Evolutionary conservation across 2,888 invertebrate species (phyloP).

Genomic region (Galerucella nymphaeae): DNA sequence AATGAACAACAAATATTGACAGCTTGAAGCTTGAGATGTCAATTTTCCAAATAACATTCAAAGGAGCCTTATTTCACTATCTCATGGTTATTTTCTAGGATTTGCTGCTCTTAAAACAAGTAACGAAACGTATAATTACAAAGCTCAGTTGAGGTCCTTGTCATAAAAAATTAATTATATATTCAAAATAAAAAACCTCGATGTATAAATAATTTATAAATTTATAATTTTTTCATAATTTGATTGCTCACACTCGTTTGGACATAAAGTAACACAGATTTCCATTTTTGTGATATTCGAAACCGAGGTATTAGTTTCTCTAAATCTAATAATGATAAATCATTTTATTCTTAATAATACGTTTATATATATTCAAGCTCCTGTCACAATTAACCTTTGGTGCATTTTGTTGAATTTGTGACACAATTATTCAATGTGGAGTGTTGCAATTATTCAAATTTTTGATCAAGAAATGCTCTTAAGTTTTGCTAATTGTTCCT

Average conservation of each 20-base stretch:
- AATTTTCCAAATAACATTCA: too few relatives aligned
- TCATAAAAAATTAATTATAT: background rate
- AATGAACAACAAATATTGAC: too few relatives aligned
- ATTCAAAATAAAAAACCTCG: background rate
- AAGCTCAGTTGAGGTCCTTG: background rate
- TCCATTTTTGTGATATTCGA: background rate
- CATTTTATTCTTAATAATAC: background rate
- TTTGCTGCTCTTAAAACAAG: too few relatives aligned
- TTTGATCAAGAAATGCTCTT: too few relatives aligned
- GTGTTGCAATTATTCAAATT: too few relatives aligned
- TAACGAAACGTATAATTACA: background rate
- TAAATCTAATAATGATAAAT: background rate
- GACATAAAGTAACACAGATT: conserved; percentile 3
- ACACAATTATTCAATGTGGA: too few relatives aligned
- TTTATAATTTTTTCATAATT: background rate
- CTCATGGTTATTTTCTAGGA: too few relatives aligned
- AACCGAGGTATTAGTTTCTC: background rate
- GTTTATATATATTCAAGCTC: background rate
- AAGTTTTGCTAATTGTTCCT: too few relatives aligned
- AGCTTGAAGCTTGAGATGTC: too few relatives aligned
- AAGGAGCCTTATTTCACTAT: too few relatives aligned
- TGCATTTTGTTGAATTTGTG: too few relatives aligned
- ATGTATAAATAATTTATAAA: background rate
- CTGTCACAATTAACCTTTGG: too few relatives aligned
- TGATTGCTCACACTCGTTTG: background rate